Base-by-base conservation (phyloP, 2,888 invertebrate genomes). In the Yponomeuta malinellus region DNA sequence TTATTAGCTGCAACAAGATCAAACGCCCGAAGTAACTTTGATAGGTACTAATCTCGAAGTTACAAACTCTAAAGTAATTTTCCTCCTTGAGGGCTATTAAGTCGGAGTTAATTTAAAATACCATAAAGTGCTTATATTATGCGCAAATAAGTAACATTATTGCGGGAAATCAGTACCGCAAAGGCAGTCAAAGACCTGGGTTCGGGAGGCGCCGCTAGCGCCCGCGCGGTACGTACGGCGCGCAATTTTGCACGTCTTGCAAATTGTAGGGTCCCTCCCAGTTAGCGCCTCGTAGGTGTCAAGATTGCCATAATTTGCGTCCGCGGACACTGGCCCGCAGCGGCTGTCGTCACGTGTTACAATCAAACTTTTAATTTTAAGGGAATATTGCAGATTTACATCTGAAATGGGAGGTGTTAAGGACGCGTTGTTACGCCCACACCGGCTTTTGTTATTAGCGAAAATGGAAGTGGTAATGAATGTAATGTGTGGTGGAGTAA, bases 281-380 rank as follows among this genome's bases (percentile, higher is more conserved):
- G 92, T 93, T 92, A 93, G 89, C 92, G 87, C 91, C 92, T 92
- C 83, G 82, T 84, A 92, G 92, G 92, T 92, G 92, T 92, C 87
- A 87, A 84, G 84, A 92, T 92, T 91, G 92, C 92, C 88, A 85
- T 92, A 91, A 93, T 93, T 93, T 90, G 88, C 87, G 83, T 82
- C 82, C 77, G 74, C 80, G 77, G 81, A 81, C 82, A 81, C 74
- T 79, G 77, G 84, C 91, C 89, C 73, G 82, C 81, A 87, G 92
- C 88, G 83, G 77, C 84, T 89, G 91, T 92, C 92, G 86, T 90
- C 92, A 89, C 89, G 86, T 90, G 80, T 86, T 86, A 82, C 83
- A 82, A 82, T 83, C 86, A 88, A 89, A 89, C 88, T 88, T 85
- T 86, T 85, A 85, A 85, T 86, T 86, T 87, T 79, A 76, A 78